These are phyloP conservation scores for Stichodactyla mertensii DNA, from an alignment of 64 coral and sea anemone species.

Conservation along the genomic window DNA sequence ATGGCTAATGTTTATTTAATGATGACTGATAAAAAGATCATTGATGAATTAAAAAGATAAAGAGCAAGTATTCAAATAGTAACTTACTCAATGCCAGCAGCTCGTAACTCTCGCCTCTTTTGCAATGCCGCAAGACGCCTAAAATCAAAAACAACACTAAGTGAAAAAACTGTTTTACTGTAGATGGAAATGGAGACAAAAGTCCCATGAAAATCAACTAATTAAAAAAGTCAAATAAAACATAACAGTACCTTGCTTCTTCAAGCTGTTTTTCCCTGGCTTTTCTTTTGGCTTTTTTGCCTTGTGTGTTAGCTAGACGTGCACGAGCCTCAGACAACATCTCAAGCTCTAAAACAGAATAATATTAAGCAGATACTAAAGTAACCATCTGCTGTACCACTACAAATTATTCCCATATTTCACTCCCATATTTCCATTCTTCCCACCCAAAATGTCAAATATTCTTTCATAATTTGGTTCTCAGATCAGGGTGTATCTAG, in stretches of 20 bases:
- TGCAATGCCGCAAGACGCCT: constrained; percentile 92
- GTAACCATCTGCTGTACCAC: neutral
- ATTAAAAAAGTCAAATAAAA: neutral
- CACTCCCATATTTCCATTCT: too few relatives aligned
- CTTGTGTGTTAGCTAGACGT: constrained; percentile 97
- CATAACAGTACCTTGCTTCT: constrained; percentile 64
- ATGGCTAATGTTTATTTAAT: too few relatives aligned
- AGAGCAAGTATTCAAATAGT: neutral
- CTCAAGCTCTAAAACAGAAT: constrained; percentile 72
- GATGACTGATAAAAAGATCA: neutral
- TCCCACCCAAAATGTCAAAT: too few relatives aligned
- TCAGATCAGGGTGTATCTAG: too few relatives aligned
- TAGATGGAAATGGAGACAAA: neutral
- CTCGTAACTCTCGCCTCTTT: constrained; percentile 84
- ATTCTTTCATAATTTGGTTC: too few relatives aligned
- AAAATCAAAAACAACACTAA: neutral
- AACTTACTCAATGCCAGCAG: constrained; percentile 98
- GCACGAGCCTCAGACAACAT: constrained; percentile 98
- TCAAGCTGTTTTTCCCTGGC: constrained; percentile 98
- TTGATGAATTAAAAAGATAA: neutral
- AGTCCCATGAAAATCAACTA: neutral
- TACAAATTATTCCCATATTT: neutral
- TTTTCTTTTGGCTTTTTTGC: constrained; percentile 99
- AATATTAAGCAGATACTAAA: neutral
- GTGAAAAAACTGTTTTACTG: neutral